Conservation (phyloP, 2,113 vertebrate genomes). For the Thinocorus orbignyianus region DNA sequence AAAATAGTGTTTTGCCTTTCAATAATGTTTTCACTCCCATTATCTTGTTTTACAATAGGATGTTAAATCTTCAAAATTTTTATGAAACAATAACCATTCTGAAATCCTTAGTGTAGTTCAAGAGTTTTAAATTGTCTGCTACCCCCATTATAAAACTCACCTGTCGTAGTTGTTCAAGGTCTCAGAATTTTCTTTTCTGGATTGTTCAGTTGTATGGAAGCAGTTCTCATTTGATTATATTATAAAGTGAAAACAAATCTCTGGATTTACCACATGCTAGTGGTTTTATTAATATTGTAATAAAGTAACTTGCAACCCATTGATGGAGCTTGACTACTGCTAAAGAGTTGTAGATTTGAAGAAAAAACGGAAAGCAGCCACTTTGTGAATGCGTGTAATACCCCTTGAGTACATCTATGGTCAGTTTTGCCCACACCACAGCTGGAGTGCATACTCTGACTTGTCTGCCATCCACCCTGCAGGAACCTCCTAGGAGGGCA, state of each 20-base stretch:
- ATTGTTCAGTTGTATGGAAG: background rate
- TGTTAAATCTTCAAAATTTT: background rate
- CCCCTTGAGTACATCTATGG: background rate
- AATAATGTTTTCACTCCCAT: background rate
- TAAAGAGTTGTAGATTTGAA: background rate
- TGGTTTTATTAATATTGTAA: background rate
- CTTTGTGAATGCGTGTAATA: background rate
- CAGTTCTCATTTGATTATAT: background rate
- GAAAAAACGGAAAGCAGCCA: background rate
- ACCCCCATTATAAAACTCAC: background rate
- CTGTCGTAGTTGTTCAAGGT: background rate
- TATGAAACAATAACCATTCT: background rate
- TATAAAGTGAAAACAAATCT: background rate
- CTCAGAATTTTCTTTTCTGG: background rate
- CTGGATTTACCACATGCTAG: background rate
- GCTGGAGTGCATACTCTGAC: background rate
- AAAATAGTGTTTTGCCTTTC: slow-evolving; percentile 39
- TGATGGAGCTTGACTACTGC: background rate
- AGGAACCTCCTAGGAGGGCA: background rate
- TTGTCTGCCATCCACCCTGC: background rate
- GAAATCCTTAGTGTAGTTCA: background rate
- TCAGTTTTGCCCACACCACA: background rate
- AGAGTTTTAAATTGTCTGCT: background rate
- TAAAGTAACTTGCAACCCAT: background rate
- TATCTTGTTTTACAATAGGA: slow-evolving; percentile 32